A percentile compares a stretch with the other conserved stretches of the same genome.
phyloP scores from a whole-genome alignment of 2,797 vertebrate genomes.

The Acropternis orthonyx region DNA sequence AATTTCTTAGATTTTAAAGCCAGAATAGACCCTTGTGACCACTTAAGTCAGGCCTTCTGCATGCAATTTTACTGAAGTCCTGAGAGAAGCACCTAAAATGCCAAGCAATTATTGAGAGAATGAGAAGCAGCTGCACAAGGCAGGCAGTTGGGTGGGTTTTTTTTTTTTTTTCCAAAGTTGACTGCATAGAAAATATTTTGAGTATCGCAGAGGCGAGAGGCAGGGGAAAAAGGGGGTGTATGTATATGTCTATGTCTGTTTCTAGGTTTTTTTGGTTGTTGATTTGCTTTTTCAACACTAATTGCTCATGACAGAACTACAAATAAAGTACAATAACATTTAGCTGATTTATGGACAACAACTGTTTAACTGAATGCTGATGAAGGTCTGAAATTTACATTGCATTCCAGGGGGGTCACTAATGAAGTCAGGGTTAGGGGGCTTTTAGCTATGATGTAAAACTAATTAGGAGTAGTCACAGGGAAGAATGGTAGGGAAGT shows the following conservation, averaged over 20 bases:
- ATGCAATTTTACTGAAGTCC: background rate
- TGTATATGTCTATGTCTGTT: accelerated
- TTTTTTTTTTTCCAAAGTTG: background rate
- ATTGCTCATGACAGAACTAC: background rate
- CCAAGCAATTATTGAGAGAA: background rate
- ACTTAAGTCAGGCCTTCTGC: conserved; percentile 15
- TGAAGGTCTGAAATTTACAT: background rate
- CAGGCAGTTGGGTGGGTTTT: background rate
- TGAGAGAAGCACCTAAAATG: background rate
- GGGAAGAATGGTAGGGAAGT: background rate
- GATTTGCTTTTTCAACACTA: background rate
- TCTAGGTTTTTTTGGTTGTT: background rate
- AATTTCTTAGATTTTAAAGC: conserved; percentile 22
- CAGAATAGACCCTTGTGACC: conserved; percentile 7
- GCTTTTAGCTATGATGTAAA: background rate
- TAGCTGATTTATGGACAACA: background rate
- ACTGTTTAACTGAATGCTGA: background rate
- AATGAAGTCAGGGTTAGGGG: background rate
- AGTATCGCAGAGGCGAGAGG: too few species aligned
- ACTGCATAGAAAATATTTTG: background rate
- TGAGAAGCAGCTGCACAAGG: background rate
- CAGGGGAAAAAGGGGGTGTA: accelerated
- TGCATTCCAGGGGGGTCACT: background rate
- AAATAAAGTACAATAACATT: background rate
- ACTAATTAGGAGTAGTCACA: background rate